Conservation (phyloP, 2,888 invertebrate genomes). For the Isoperla grammatica region DNA sequence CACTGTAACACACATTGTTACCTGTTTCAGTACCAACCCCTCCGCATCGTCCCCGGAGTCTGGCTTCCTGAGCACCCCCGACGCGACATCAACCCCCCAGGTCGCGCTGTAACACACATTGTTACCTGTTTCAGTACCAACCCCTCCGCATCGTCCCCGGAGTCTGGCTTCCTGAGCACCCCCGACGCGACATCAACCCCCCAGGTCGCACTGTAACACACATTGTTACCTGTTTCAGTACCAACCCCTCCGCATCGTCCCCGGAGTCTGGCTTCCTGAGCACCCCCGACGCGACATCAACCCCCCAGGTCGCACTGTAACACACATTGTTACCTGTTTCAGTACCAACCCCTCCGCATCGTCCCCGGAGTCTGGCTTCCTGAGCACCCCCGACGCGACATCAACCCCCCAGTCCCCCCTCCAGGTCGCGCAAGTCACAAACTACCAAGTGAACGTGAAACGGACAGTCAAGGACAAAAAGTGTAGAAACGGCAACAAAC, state of each 20-base stretch:
- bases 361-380: not conserved
- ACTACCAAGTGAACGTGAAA: not conserved
- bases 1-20: no score
- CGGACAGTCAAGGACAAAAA: not conserved
- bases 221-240: no score
- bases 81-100: constrained; percentile 6
- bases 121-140: no score
- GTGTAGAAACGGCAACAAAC: not conserved
- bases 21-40: no score
- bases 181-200: constrained; percentile 11
- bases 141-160: no score
- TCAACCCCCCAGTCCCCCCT: constrained; percentile 7
- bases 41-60: no score
- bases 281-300: constrained; percentile 8
- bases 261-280: constrained; percentile 10
- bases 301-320: not conserved
- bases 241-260: no score
- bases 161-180: constrained; percentile 8
- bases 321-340: no score
- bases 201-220: no score
- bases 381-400: constrained; percentile 9
- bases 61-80: constrained; percentile 7
- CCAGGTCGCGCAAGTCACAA: not conserved
- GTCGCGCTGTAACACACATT: no score
- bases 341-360: no score